Evolutionary conservation across 2,797 vertebrate genomes (phyloP).

Genomic region (Crocidura indochinensis): DNA sequence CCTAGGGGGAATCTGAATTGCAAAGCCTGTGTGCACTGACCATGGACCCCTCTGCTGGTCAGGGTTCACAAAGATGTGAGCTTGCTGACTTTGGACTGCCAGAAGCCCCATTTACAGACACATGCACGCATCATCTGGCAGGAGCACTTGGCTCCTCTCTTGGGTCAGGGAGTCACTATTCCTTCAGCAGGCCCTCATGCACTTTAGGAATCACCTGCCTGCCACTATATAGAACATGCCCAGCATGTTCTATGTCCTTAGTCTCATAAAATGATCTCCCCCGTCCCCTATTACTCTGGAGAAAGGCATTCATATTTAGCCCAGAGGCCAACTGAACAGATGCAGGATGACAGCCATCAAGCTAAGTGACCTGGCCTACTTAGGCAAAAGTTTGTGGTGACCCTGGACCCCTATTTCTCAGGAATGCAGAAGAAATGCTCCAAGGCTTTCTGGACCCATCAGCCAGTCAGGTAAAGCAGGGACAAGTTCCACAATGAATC

Average conservation of each 20-base stretch:
- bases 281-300: background rate
- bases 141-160: background rate
- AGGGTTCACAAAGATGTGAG: constrained; percentile 11
- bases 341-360: background rate
- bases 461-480: background rate
- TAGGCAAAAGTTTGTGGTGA: no score
- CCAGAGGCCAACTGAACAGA: constrained; percentile 42
- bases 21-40: background rate
- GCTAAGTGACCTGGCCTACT: background rate
- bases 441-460: background rate
- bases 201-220: background rate
- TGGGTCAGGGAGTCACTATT: background rate
- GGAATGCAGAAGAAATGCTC: background rate
- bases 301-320: background rate
- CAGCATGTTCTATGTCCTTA: background rate
- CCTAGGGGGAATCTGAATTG: background rate
- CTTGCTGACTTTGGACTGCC: background rate
- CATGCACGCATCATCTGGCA: background rate
- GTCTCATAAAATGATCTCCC: constrained; percentile 31
- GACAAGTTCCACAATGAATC: background rate
- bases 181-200: background rate
- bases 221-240: no score
- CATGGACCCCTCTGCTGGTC: background rate
- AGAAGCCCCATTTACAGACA: constrained; percentile 5
- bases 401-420: background rate